Base-by-base conservation (phyloP, 2,113 vertebrate species). In the Pampusana beccarii region DNA sequence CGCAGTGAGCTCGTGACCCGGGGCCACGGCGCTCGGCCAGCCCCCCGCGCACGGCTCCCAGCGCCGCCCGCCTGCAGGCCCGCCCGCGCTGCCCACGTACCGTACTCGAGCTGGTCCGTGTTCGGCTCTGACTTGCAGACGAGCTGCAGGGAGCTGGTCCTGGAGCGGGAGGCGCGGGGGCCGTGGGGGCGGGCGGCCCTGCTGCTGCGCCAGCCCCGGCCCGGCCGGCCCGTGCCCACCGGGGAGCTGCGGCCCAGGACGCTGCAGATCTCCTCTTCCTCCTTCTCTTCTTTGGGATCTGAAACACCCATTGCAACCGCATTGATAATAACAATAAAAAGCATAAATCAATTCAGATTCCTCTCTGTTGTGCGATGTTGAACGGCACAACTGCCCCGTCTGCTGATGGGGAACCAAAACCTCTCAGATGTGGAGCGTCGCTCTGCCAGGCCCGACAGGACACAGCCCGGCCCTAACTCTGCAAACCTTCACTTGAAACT, bases 91-190 rank as follows among this genome's bases (percentile, higher is more conserved):
- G 44, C 44, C 16, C 82, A 96, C 85, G 44, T 99, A 98, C 98
- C 98, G 14, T 98, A 98, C 73, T 98, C 98, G 20, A 98, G 97
- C 87, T 97, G 98, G 88, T 99, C 99, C 19, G 97, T 64, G 65
- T 98, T 98, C 56, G 99, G 99, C 96, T 99, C 99, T 0, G 98
- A 99, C 95, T 99, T 99, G 98, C 99, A 99, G 92, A 98, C 88
- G 21, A 99, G 97, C 96, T 97, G 90, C 98, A 98, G 92, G 24
- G 96, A 91, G 82, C 96, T 88, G 26, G 98, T 95, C 97, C 97
- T 97, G 83, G 98, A 86, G 16, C 98, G 80, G 85, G 97, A 97
- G 73, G 98, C 93, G 53, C 98, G 98, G 0, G 95, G 95, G 60
- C 98, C 97, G 6, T 96, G 97, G 71, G 98, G 97, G 56, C 98